Evolutionary conservation across 23 tunicate genomes (phyloP), one percentile per base, ranked within the genome.

Genomic region (Aplidium turbinatum): DNA sequence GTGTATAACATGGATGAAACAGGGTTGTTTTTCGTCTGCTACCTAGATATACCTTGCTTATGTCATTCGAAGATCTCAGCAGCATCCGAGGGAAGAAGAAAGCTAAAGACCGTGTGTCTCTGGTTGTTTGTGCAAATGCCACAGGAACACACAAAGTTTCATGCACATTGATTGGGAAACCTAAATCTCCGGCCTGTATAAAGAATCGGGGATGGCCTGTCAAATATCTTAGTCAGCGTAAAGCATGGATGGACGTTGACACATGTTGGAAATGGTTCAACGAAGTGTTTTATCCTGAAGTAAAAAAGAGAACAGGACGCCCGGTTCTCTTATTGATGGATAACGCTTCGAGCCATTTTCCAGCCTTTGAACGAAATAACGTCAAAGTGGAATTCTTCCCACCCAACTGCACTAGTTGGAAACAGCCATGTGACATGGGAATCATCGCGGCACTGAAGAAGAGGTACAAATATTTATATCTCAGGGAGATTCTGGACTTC

Each of bases 1-100:
- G 82, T 77, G 58, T 77, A 77, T 31, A 77, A 68, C 77, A 77
- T 77, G 82, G 82, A 77, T 42, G 82, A 77, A 77, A 77, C 82
- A 68, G 82, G 64, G 78, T 68, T 77, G 60, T 77, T 77, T 29
- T 77, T 77, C 77, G 64, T 5, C 77, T 77, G 33, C 61, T 71
- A 68, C 82, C 79, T 4, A 70, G 76, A 27, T 77, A 77, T 77
- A 66, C 61, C 22, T 9, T 45, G 77, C 47, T 77, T 32, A 48
- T 54, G 76, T 47, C 77, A 77, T 35, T 19, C 61, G 77, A 68
- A 27, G 60, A 67, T 70, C 19, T 67, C 61, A 38, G 52, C 25
- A 66, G 52, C 51, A 66, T 33, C 23, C 51, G 73, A 66, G 52
- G 73, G 35, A 71, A 51, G 67, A 71, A 71, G 67, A 66, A 66